Evolutionary conservation across 2,797 vertebrate genomes (phyloP), one percentile per base, ranked within the genome.

Genomic region (Steatocranus sp.): DNA sequence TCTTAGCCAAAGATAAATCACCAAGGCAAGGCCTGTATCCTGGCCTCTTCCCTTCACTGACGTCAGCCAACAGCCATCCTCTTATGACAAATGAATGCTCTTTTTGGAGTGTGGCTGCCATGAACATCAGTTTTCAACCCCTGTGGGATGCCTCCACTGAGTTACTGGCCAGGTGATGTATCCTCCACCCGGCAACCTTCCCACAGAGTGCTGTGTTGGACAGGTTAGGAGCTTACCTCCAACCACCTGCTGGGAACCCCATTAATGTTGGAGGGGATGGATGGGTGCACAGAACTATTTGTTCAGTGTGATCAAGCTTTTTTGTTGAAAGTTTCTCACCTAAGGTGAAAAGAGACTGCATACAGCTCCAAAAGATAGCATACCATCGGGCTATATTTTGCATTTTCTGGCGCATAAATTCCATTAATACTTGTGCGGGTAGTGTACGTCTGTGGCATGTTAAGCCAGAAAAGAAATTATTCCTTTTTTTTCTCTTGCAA

Each of bases 71-170:
- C 87, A 76, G 90, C 90, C 87, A 77, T 83, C 73, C 90, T 91
- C 88, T 70, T 84, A 88, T 93, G 94, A 94, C 85, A 53, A 93
- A 95, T 93, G 89, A 86, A 89, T 82, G 89, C 79, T 88, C 86
- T 63, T 90, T 86, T 87, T 18, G 6, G 68, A 91, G 89, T 74
- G 23, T 61, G 82, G 87, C 91, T 75, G 87, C 91, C 87, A 84
- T 88, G 88, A 94, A 91, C 90, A 95, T 95, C 91, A 90, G 89
- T 88, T 82, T 83, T 84, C 77, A 76, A 63, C 83, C 82, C 89
- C 91, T 66, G 87, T 51, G 54, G 93, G 94, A 89, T 7, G 43
- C 83, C 84, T 74, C 17, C 34, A 87, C 92, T 90, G 90, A 92
- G 90, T 88, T 92, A 91, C 84, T 75, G 54, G 80, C 90, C 85